Percentiles rank a stretch among this genome's conserved stretches.
These are phyloP conservation scores for Nephotettix cincticeps DNA, from an alignment of 1,140 invertebrate genomes.

Conservation along the genomic window DNA sequence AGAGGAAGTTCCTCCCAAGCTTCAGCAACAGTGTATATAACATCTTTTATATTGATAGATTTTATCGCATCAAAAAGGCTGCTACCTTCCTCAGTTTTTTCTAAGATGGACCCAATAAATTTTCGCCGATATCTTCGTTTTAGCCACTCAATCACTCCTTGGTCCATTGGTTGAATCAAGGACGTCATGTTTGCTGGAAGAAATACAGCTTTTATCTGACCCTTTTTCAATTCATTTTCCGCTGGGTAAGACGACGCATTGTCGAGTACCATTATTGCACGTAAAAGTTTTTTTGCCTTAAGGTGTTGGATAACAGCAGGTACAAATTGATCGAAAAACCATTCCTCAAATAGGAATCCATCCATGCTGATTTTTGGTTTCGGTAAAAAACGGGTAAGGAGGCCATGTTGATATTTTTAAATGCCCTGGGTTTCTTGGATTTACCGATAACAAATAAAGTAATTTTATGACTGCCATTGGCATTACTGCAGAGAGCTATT, in stretches of 20 bases:
- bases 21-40: background rate
- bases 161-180: conserved; percentile 51
- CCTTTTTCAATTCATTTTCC: conserved; percentile 45
- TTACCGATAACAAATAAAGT: conserved; percentile 22
- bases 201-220: too few species aligned
- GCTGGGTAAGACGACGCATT: conserved; percentile 39
- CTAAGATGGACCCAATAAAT: conserved; percentile 2
- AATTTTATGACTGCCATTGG: conserved; percentile 11
- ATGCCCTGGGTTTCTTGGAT: background rate
- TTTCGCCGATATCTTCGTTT: background rate
- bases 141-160: conserved; percentile 30
- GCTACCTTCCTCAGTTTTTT: background rate
- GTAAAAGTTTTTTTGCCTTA: conserved; percentile 25
- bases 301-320: conserved; percentile 33
- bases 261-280: conserved; percentile 37
- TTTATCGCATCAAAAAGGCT: background rate
- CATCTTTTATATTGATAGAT: conserved; percentile 9
- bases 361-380: conserved; percentile 12
- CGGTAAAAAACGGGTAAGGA: background rate
- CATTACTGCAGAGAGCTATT: conserved; percentile 24
- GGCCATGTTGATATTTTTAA: conserved; percentile 19
- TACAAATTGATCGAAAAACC: conserved; percentile 27
- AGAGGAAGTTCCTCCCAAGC: background rate
- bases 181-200: conserved; percentile 50
- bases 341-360: conserved; percentile 15